phyloP scores from a whole-genome alignment of 2,888 invertebrate genomes.

The Mythimna albipuncta region DNA sequence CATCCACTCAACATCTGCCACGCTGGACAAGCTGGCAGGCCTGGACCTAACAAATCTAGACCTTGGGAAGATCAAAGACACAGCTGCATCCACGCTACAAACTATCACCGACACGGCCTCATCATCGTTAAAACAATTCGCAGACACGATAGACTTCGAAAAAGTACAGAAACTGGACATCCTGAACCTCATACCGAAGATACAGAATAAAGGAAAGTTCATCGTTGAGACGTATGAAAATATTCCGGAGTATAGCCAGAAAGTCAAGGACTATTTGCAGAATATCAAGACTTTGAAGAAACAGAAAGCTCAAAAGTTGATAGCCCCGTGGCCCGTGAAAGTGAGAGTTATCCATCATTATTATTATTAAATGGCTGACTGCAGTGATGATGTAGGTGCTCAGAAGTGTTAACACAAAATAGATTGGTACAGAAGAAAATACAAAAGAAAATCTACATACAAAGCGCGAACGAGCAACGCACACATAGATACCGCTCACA shows the following conservation, averaged over 20 bases:
- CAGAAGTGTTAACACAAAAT: no score
- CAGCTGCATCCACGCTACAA: slow-evolving; percentile 72
- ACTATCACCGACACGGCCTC: slow-evolving; percentile 68
- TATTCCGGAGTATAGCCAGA: slow-evolving; percentile 55
- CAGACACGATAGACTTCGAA: slow-evolving; percentile 73
- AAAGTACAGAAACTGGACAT: slow-evolving; percentile 75
- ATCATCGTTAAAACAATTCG: slow-evolving; percentile 67
- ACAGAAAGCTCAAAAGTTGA: slow-evolving; percentile 54
- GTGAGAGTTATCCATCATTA: slow-evolving; percentile 58
- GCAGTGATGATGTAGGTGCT: neutral
- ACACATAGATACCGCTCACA: no score
- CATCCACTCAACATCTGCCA: slow-evolving; percentile 73
- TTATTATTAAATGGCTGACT: slow-evolving; percentile 18
- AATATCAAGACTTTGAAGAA: slow-evolving; percentile 55
- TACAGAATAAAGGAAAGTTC: slow-evolving; percentile 61
- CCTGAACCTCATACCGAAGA: slow-evolving; percentile 71
- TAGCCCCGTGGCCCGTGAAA: slow-evolving; percentile 66
- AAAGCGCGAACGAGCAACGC: no score
- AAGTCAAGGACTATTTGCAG: slow-evolving; percentile 42
- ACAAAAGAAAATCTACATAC: no score
- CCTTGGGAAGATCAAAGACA: slow-evolving; percentile 75
- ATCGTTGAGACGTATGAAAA: slow-evolving; percentile 57
- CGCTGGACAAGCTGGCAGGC: slow-evolving; percentile 71
- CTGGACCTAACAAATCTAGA: slow-evolving; percentile 72
- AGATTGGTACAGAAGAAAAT: no score